Percentiles rank a stretch among this genome's conserved stretches.
phyloP scores from a whole-genome alignment of 2,113 vertebrate genomes.

The Cyprinodon variegatus region DNA sequence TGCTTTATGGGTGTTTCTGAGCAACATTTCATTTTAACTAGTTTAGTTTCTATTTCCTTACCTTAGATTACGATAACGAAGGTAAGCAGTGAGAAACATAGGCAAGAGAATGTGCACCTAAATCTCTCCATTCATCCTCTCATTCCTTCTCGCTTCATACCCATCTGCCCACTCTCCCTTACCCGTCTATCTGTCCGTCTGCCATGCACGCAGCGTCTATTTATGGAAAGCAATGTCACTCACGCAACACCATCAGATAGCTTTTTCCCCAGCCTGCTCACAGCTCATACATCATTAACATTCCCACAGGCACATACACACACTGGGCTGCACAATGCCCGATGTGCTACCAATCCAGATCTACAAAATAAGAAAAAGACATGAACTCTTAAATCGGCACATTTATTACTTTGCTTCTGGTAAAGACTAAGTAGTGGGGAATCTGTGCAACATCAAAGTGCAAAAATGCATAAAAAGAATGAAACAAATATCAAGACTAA shows the following conservation, averaged over 20 bases:
- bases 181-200: conserved; percentile 49
- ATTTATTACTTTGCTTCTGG: conserved; percentile 14
- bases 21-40: conserved; percentile 5
- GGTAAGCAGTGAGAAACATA: conserved; percentile 20
- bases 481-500: not conserved
- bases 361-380: conserved; percentile 13
- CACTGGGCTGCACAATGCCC: conserved; percentile 13
- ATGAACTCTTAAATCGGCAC: conserved; percentile 12
- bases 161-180: conserved; percentile 35
- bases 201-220: conserved; percentile 70
- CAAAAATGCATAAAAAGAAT: conserved; percentile 4
- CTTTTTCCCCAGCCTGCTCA: conserved; percentile 71
- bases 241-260: conserved; percentile 78
- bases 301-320: conserved; percentile 41
- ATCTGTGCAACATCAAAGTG: conserved; percentile 1
- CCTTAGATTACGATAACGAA: conserved; percentile 37
- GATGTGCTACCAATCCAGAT: conserved; percentile 52
- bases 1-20: conserved; percentile 21
- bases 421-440: not conserved
- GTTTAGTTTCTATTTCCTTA: conserved; percentile 37
- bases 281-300: conserved; percentile 80
- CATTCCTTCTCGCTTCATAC: conserved; percentile 20
- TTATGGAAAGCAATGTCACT: conserved; percentile 82
- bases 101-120: conserved; percentile 13
- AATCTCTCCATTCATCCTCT: conserved; percentile 26